Evolutionary conservation across 2,797 vertebrate genomes (phyloP), one percentile per base, ranked within the genome.

Genomic region (Micropoecilia bifurca): DNA sequence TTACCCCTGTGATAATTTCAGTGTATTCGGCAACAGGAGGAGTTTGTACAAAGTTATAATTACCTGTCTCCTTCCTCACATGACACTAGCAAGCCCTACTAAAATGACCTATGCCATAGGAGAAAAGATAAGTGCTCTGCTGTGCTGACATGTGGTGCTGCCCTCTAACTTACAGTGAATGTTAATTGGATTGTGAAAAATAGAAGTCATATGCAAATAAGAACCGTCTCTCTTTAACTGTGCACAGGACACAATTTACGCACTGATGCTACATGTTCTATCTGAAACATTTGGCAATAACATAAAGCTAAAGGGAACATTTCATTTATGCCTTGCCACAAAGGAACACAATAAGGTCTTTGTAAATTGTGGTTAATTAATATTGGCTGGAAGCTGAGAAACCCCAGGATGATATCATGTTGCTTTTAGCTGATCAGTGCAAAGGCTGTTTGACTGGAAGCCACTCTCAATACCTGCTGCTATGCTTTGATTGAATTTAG

Each of bases 21-120:
- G 22, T 47, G 45, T 76, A 25, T 80, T 78, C 41, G 79, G 74
- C 45, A 77, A 43, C 71, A 36, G 22, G 47, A 77, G 76, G 77
- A 86, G 81, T 43, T 39, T 76, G 53, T 82, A 69, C 82, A 85
- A 77, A 81, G 3, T 66, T 3, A 30, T 91, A 88, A 92, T 93
- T 92, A 88, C 87, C 81, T 88, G 83, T 89, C 87, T 87, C 39
- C 79, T 41, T 76, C 33, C 33, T 86, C 73, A 82, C 74, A 80
- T 82, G 84, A 85, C 75, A 45, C 69, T 25, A 45, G 75, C 2
- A 53, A 83, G 66, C 85, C 73, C 72, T 46, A 73, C 61, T 79
- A 66, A 77, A 83, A 14, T 86, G 88, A 84, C 78, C 83, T 74
- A 2, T 78, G 78, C 76, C 84, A 80, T 76, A 47, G 46, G 69